phyloP scores from a whole-genome alignment of 92 coral and sea anemone species.

The Parazoanthus darwini region DNA sequence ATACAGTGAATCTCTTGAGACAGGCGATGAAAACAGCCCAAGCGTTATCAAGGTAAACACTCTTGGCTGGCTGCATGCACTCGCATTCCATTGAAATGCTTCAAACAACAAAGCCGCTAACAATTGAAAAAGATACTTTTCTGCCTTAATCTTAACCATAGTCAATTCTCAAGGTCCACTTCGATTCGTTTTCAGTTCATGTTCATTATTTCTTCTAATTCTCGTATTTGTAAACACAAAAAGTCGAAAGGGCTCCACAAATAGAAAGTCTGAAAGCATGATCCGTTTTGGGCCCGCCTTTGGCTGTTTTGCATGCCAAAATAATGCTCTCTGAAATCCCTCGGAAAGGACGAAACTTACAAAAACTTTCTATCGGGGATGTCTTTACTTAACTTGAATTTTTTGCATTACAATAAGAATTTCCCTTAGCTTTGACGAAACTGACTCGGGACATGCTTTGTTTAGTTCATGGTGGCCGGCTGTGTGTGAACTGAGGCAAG shows the following conservation, averaged over 20 bases:
- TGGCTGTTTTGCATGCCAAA: conserved; percentile 26
- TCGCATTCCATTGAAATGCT: neutral
- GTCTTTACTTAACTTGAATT: neutral
- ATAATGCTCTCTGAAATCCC: conserved; percentile 17
- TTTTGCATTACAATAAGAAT: neutral
- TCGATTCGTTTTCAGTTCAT: neutral
- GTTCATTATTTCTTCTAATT: neutral
- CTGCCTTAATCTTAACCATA: neutral
- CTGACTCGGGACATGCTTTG: neutral
- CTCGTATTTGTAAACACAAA: neutral
- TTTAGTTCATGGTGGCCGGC: neutral
- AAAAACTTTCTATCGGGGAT: neutral
- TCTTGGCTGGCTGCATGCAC: neutral
- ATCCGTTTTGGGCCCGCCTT: neutral
- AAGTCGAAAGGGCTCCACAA: neutral
- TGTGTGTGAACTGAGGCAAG: neutral
- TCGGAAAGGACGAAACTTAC: neutral
- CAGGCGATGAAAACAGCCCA: neutral
- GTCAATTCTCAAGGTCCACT: neutral
- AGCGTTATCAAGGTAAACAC: neutral
- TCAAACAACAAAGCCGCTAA: neutral
- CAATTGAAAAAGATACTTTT: neutral
- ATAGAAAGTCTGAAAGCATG: neutral
- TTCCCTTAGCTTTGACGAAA: neutral
- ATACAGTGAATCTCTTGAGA: neutral